Evolutionary conservation across 30 jellyfish, hydroid and myxozoan species (phyloP).

Genomic region (Chironex yamaguchii): DNA sequence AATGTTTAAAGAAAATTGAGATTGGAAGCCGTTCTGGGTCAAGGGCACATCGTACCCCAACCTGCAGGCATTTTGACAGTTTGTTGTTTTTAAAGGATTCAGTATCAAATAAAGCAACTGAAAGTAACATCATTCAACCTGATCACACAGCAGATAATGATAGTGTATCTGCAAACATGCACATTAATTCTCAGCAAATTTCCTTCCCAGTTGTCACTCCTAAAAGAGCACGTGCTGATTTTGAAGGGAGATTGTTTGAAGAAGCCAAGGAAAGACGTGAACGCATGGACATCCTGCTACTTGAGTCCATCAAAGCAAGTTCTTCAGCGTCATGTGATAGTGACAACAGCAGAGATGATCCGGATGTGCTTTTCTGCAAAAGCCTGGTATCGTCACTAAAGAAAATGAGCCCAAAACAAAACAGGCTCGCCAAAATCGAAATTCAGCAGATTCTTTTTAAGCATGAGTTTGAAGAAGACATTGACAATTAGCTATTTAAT

Average conservation of each 20-base stretch:
- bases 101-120: conserved; percentile 18
- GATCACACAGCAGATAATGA: conserved; percentile 5
- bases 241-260: not conserved
- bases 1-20: conserved; percentile 38
- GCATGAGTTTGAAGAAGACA: conserved; percentile 40
- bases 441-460: conserved; percentile 19
- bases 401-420: conserved; percentile 20
- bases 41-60: conserved; percentile 12
- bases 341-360: conserved; percentile 12
- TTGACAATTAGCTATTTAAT: not conserved
- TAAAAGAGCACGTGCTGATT: conserved; percentile 7
- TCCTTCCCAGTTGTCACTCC: conserved; percentile 2
- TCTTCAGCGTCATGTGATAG: not conserved
- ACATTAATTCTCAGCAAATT: not conserved
- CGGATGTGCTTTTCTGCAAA: conserved; percentile 31
- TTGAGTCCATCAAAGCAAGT: too few species aligned
- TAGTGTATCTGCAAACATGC: not conserved
- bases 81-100: conserved; percentile 25
- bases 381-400: conserved; percentile 18
- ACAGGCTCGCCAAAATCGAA: conserved; percentile 32
- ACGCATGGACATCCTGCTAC: conserved; percentile 4
- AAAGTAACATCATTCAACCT: conserved; percentile 21
- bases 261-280: conserved; percentile 19
- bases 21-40: conserved; percentile 8
- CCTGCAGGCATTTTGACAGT: conserved; percentile 14